Percentiles rank a stretch among this genome's conserved stretches.
These are phyloP conservation scores for Chaenogobius annularis DNA, from an alignment of 2,113 vertebrate species.

Conservation along the genomic window DNA sequence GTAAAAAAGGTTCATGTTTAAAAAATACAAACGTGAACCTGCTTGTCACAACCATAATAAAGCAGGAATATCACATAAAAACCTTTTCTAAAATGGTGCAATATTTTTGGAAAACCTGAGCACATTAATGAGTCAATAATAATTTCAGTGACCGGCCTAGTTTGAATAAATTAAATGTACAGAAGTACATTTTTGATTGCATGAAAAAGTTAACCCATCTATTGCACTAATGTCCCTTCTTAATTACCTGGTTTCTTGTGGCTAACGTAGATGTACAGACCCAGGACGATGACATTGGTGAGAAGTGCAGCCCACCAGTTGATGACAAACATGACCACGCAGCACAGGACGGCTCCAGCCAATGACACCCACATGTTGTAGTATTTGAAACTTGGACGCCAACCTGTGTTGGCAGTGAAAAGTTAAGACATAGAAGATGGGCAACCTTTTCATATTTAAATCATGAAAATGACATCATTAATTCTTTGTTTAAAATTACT, in stretches of 20 bases:
- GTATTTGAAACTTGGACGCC: constrained; percentile 98
- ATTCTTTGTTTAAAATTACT: not conserved
- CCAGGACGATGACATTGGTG: constrained; percentile 94
- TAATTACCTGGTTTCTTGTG: constrained; percentile 95
- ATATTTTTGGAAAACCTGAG: no score
- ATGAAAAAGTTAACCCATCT: no score
- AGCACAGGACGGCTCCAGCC: constrained; percentile 90
- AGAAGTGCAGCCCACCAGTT: constrained; percentile 97
- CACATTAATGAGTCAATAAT: no score
- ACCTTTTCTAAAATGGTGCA: no score
- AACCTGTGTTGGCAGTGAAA: constrained; percentile 75
- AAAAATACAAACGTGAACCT: no score
- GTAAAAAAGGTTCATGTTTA: no score
- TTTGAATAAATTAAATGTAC: not conserved
- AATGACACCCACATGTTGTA: constrained; percentile 99
- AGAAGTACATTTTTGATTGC: not conserved
- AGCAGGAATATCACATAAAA: no score
- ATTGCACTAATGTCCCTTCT: not conserved
- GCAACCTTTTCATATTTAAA: not conserved
- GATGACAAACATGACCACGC: constrained; percentile 98
- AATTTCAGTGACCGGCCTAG: not conserved
- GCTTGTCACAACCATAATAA: no score
- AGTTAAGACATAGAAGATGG: constrained; percentile 16
- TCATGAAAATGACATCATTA: not conserved
- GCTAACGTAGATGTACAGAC: constrained; percentile 96